Evolutionary conservation across 2,888 invertebrate species (phyloP), one percentile per base, ranked within the genome.

Genomic region (Acleris laterana): DNA sequence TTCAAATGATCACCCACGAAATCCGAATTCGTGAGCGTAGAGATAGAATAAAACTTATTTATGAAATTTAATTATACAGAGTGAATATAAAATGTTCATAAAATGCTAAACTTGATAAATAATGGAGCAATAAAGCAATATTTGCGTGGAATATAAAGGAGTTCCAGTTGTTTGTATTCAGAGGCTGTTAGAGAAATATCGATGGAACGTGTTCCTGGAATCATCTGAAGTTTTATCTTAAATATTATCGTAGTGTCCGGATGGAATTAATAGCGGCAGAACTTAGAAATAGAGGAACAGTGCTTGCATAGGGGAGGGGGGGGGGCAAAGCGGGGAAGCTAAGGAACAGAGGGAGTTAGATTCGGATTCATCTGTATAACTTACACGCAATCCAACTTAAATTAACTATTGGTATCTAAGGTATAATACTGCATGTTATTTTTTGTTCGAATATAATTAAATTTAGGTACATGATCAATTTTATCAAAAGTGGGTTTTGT

Each of bases 101-200:
- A 66, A 66, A 66, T 66, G 66, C 66, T 66, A 66, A 66, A 62
- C 61, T 57, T 66, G 51, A 57, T 66, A 66, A 66, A 57, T 66
- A 62, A 66, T 62, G 66, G 57, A 46, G 66, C 66, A 52, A 66
- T 66, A 66, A 66, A 62, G 66, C 62, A 66, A 66, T 66, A 66
- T 66, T 66, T 66, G 62, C 66, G 57, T 57, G 17, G 66, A 66
- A 66, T 66, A 66, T 66, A 57, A 66, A 66, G 46, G 57, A 66
- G 65, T 55, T 46, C 44, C 17, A 57, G 66, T 66, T 66, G 66
- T 66, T 66, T 62, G 62, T 57, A 66, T 66, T 66, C 66, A 66
- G 48, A 62, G 62, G 56, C 48, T 20, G 66, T 66, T 64, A 48
- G 62, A 66, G 57, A 52, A 66, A 66, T 66, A 66, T 66, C 62